Evolutionary conservation across 2,113 vertebrate species (phyloP).

Genomic region (Delphinapterus leucas): DNA sequence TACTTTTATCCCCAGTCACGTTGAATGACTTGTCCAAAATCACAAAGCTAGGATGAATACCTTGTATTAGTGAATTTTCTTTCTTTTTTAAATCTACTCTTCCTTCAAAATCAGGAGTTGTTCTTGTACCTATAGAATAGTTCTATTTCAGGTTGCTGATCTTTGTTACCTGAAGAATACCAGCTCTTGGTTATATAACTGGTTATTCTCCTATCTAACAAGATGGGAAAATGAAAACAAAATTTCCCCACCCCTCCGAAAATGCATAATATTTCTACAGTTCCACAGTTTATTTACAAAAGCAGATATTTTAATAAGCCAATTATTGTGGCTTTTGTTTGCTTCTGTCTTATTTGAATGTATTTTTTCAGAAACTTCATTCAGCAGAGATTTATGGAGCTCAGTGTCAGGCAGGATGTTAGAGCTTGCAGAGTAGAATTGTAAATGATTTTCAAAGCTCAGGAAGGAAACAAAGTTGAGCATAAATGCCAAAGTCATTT

Average conservation of each 20-base stretch:
- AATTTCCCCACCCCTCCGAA: not conserved
- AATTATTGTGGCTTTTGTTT: not conserved
- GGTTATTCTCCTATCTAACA: not conserved
- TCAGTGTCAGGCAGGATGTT: not conserved
- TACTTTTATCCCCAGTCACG: not conserved
- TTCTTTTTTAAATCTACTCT: not conserved
- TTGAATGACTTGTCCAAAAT: not conserved
- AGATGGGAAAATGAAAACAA: not conserved
- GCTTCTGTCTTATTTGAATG: not conserved
- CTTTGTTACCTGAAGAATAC: not conserved
- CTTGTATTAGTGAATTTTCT: not conserved
- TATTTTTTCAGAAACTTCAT: not conserved
- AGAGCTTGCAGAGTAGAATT: constrained; percentile 34
- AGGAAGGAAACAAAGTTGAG: constrained; percentile 41
- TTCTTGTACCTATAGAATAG: not conserved
- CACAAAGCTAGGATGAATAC: not conserved
- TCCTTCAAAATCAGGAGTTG: not conserved
- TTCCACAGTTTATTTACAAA: not conserved
- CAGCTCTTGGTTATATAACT: not conserved
- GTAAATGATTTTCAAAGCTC: constrained; percentile 39
- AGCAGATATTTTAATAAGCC: not conserved
- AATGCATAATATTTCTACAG: not conserved
- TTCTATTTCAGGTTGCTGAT: not conserved
- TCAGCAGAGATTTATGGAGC: constrained; percentile 20
- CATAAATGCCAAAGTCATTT: constrained; percentile 32